Evolutionary conservation across 2,797 vertebrate species (phyloP).

Genomic region (Periophthalmus magnuspinnatus): DNA sequence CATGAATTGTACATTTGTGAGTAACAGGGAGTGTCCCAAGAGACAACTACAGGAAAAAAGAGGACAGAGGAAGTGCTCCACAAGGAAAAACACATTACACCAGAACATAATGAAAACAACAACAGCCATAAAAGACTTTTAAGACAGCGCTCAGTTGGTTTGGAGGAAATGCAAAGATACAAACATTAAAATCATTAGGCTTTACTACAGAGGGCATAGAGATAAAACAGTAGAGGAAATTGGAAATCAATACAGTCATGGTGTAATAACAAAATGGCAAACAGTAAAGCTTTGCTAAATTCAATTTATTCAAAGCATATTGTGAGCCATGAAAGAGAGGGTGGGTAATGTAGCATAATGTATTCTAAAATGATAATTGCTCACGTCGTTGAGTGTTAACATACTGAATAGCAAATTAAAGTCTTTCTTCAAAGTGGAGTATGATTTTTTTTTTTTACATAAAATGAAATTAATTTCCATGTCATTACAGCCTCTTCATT

Average conservation of each 20-base stretch:
- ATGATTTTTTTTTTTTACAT: not conserved
- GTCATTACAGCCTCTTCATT: conserved; percentile 8
- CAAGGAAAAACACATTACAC: conserved; percentile 17
- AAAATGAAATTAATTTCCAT: not conserved
- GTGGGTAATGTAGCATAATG: not conserved
- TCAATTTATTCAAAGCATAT: not conserved
- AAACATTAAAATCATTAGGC: not conserved
- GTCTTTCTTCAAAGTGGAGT: not conserved
- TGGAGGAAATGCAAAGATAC: not conserved
- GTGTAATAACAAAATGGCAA: not conserved
- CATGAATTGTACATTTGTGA: conserved; percentile 24
- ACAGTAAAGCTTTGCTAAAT: not conserved
- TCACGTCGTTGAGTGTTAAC: not conserved
- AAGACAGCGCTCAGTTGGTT: conserved; percentile 10
- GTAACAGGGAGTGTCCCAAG: conserved; percentile 7
- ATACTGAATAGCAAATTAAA: conserved; percentile 1
- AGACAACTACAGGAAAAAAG: conserved; percentile 32
- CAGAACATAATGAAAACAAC: conserved; percentile 16
- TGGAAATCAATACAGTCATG: not conserved
- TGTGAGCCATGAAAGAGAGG: not conserved
- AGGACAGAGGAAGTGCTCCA: conserved; percentile 42
- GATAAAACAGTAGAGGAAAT: no score
- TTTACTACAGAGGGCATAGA: not conserved
- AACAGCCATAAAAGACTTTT: conserved; percentile 14
- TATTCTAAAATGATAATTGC: conserved; percentile 2